Evolutionary conservation across 2,113 vertebrate genomes (phyloP).

Genomic region (Danionella cerebrum): DNA sequence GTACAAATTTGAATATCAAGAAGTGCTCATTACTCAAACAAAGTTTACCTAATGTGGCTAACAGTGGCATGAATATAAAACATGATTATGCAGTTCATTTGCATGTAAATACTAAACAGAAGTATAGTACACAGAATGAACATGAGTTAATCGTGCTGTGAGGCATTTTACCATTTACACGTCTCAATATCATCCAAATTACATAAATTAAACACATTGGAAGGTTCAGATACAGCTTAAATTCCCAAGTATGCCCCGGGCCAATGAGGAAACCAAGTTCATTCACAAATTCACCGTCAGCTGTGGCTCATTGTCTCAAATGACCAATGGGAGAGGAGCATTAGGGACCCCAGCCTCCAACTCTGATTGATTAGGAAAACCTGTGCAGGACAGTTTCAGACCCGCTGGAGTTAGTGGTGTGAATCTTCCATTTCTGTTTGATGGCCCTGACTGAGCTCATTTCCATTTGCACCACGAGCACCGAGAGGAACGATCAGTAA

Average conservation of each 20-base stretch:
- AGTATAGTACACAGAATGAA: not conserved
- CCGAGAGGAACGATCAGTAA: not conserved
- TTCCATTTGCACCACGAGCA: constrained; percentile 4
- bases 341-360: constrained; percentile 42
- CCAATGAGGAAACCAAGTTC: constrained; percentile 69
- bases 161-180: too few relatives aligned
- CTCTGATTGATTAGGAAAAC: constrained; percentile 51
- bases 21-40: constrained; percentile 49
- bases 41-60: constrained; percentile 43
- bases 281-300: constrained; percentile 71
- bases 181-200: too few relatives aligned
- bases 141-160: too few relatives aligned
- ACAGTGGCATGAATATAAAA: constrained; percentile 50
- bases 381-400: constrained; percentile 26
- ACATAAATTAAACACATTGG: too few relatives aligned
- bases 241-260: not conserved
- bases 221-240: constrained; percentile 32
- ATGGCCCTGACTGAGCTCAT: constrained; percentile 25
- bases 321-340: constrained; percentile 65
- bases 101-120: constrained; percentile 18
- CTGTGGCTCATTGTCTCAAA: constrained; percentile 54
- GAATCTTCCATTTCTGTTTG: not conserved
- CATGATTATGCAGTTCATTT: not conserved
- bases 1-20: constrained; percentile 58
- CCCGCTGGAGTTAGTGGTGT: constrained; percentile 26